Evolutionary conservation across 1,140 invertebrate species (phyloP).

Genomic region (Drosophila gunungcola): DNA sequence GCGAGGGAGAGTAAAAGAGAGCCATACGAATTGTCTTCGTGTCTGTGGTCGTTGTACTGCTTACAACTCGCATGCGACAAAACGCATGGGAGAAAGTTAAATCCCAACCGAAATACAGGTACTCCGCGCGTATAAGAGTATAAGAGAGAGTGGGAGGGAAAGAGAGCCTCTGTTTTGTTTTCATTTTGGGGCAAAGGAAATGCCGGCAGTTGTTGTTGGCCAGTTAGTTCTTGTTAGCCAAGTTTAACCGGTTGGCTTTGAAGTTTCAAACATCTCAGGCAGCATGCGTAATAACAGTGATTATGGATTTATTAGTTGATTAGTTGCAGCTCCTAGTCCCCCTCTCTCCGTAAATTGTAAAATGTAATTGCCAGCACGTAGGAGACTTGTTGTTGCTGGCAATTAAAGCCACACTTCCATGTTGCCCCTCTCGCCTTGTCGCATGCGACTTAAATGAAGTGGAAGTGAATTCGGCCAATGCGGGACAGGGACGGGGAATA

Average conservation of each 20-base stretch:
- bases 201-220: constrained; percentile 57
- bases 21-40: constrained; percentile 19
- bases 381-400: constrained; percentile 30
- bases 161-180: constrained; percentile 42
- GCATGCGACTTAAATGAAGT: constrained; percentile 31
- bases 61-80: constrained; percentile 31
- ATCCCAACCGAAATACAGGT: constrained; percentile 36
- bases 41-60: constrained; percentile 19
- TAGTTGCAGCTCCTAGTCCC: constrained; percentile 31
- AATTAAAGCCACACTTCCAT: constrained; percentile 32
- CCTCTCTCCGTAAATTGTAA: constrained; percentile 33
- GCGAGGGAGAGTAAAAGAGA: constrained; percentile 6
- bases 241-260: constrained; percentile 35
- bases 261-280: constrained; percentile 10
- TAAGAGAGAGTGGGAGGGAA: constrained; percentile 17
- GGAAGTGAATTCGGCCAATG: constrained; percentile 16
- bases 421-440: background rate
- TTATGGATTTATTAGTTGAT: constrained; percentile 72
- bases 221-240: constrained; percentile 27
- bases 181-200: constrained; percentile 62
- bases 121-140: constrained; percentile 44
- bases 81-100: background rate
- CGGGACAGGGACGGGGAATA: constrained; percentile 2
- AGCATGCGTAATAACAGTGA: constrained; percentile 69
- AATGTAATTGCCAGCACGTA: constrained; percentile 48